These are phyloP conservation scores for Gadopsis bispinosus DNA, from an alignment of 2,797 vertebrate genomes.

Conservation along the genomic window DNA sequence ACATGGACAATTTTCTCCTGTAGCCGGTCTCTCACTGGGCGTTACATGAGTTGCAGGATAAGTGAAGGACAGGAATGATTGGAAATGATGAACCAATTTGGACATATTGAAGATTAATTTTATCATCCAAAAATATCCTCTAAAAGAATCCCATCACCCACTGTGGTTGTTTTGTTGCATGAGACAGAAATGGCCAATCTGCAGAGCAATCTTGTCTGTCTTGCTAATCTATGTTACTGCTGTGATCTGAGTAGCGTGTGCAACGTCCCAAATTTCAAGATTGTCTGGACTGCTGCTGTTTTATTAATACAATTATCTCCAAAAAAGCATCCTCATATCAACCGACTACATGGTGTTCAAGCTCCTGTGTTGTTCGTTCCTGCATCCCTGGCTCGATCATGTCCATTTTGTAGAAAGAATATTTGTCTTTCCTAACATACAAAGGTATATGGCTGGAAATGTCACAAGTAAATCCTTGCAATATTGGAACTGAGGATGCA, in stretches of 20 bases:
- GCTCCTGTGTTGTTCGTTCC: not conserved
- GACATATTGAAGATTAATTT: slow-evolving; percentile 31
- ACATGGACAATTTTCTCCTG: slow-evolving; percentile 20
- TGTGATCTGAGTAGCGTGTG: slow-evolving; percentile 35
- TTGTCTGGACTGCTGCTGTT: slow-evolving; percentile 32
- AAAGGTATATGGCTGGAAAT: not conserved
- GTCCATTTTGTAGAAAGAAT: not conserved
- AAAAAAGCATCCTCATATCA: slow-evolving; percentile 19
- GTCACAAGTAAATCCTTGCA: not conserved
- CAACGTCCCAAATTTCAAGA: slow-evolving; percentile 33
- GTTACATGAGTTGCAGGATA: not conserved
- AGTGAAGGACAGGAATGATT: slow-evolving; percentile 17
- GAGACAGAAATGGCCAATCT: slow-evolving; percentile 21
- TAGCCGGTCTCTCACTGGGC: not conserved
- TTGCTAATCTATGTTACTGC: slow-evolving; percentile 26
- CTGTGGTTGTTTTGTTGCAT: slow-evolving; percentile 15
- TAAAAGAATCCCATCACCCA: slow-evolving; percentile 1
- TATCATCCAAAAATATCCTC: slow-evolving; percentile 19
- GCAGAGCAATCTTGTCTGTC: slow-evolving; percentile 22
- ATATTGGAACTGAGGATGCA: slow-evolving; percentile 1
- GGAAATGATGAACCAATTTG: slow-evolving; percentile 18
- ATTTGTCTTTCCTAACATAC: not conserved
- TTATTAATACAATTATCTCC: slow-evolving; percentile 31
- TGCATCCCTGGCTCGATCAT: not conserved
- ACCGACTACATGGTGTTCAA: not conserved